Conservation (phyloP, 2,797 vertebrate species). For the Esox masquinongy region DNA sequence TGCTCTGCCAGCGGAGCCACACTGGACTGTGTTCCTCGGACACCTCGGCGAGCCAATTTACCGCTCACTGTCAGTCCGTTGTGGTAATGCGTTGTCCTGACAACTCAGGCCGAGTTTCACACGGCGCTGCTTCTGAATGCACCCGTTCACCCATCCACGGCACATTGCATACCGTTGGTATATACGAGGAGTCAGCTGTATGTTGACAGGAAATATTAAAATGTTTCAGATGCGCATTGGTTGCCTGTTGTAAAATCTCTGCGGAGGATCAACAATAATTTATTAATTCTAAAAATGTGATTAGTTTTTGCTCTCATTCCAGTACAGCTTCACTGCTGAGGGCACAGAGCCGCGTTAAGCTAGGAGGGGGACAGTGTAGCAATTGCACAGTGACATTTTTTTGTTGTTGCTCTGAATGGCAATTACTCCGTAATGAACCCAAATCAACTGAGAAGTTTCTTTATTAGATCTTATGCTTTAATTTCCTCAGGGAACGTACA, state of each 20-base stretch:
- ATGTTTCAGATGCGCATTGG: neutral
- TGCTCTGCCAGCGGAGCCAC: no score
- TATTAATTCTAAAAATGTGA: neutral
- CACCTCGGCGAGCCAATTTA: neutral
- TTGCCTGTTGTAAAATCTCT: neutral
- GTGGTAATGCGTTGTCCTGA: neutral
- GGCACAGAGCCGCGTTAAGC: neutral
- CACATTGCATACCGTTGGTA: no score
- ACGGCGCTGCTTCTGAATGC: no score
- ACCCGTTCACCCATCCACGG: no score
- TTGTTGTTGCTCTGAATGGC: conserved; percentile 1
- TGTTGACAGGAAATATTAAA: neutral
- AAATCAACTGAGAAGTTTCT: conserved; percentile 49
- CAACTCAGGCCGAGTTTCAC: no score
- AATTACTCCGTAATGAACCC: conserved; percentile 17
- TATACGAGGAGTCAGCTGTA: no score
- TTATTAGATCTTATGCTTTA: conserved; percentile 57
- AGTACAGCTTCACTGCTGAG: neutral
- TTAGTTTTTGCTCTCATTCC: neutral
- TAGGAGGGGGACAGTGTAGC: conserved; percentile 17
- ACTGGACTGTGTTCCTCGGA: neutral
- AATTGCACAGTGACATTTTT: conserved; percentile 4
- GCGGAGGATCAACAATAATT: neutral
- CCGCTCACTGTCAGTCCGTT: neutral
- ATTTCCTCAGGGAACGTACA: conserved; percentile 56